Conservation (phyloP, 2,888 invertebrate genomes). For the Stramonita haemastoma region DNA sequence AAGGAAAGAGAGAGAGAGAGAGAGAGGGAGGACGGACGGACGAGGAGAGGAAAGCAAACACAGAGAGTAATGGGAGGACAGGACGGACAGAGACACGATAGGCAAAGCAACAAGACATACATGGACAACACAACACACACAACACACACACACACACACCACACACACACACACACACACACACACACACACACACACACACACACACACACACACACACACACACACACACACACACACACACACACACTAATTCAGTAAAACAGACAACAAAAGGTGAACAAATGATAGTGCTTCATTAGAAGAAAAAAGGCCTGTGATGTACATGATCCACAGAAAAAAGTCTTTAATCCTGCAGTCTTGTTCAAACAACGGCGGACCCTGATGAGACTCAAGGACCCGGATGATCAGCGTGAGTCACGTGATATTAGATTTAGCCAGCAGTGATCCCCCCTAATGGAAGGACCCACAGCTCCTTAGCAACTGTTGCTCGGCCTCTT, state of each 20-base stretch:
- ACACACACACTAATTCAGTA: not conserved
- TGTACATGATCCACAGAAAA: not conserved
- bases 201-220: conserved; percentile 1
- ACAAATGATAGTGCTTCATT: too few relatives aligned
- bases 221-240: conserved; percentile 11
- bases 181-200: conserved; percentile 17
- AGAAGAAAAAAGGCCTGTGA: too few relatives aligned
- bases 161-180: not conserved
- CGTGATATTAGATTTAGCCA: conserved; percentile 40
- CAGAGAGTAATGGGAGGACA: too few relatives aligned
- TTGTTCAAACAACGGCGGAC: conserved; percentile 27
- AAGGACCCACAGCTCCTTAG: not conserved
- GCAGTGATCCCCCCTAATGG: conserved; percentile 33
- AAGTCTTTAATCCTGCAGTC: conserved; percentile 25
- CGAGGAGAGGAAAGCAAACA: too few relatives aligned
- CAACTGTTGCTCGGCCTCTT: conserved; percentile 33
- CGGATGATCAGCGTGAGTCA: conserved; percentile 37
- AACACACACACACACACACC: too few relatives aligned
- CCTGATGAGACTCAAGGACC: conserved; percentile 8
- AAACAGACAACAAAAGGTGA: too few relatives aligned
- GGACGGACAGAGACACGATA: too few relatives aligned
- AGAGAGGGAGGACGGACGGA: too few relatives aligned
- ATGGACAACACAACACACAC: not conserved
- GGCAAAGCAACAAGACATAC: not conserved
- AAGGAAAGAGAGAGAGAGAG: not conserved